Evolutionary conservation across 2,888 invertebrate species (phyloP).

Genomic region (Smittia aterrima): DNA sequence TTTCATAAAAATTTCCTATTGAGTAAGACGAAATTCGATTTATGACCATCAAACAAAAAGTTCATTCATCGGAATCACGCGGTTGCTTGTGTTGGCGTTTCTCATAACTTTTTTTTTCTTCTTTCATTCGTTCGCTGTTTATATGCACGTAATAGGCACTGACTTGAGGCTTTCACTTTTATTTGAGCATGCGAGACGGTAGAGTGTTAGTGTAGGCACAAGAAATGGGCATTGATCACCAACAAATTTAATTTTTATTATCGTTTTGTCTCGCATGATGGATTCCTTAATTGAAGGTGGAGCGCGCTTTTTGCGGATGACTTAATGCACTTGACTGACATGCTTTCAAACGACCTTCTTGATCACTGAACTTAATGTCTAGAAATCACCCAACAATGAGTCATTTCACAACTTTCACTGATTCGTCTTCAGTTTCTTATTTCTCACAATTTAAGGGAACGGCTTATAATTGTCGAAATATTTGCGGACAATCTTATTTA

Average conservation of each 20-base stretch:
- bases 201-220: neutral
- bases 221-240: conserved; percentile 16
- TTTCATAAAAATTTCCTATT: too few species aligned
- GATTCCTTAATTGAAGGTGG: neutral
- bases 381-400: neutral
- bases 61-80: neutral
- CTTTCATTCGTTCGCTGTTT: neutral
- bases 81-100: conserved; percentile 8
- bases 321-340: conserved; percentile 13
- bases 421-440: neutral
- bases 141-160: conserved; percentile 14
- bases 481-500: too few species aligned
- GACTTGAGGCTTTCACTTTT: conserved; percentile 33
- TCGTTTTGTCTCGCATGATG: neutral
- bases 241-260: neutral
- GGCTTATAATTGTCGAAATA: neutral
- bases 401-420: neutral
- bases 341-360: neutral
- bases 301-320: neutral
- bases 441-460: neutral
- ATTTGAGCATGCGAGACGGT: conserved; percentile 15
- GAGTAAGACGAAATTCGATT: too few species aligned
- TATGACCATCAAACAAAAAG: too few species aligned
- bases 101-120: conserved; percentile 15
- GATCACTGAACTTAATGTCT: neutral